A percentile compares a stretch with the other conserved stretches of the same genome.
Conservation (phyloP, 2,113 vertebrate species). For the Syngnathus scovelli region DNA sequence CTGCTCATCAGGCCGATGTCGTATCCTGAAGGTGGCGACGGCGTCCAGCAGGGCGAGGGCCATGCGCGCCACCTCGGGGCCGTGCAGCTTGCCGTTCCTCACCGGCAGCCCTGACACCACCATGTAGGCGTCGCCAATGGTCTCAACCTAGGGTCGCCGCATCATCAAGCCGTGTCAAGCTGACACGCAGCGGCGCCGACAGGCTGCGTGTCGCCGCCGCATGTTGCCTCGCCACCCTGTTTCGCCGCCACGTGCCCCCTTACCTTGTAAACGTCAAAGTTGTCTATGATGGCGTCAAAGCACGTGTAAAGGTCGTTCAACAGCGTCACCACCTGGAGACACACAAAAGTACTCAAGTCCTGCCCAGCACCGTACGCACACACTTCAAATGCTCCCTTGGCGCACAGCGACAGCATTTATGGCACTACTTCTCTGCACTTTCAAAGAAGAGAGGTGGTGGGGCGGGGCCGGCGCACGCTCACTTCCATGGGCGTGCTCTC, state of each 20-base stretch:
- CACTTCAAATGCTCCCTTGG: no score
- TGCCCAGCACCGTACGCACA: no score
- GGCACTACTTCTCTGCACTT: no score
- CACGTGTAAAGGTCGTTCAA: constrained; percentile 95
- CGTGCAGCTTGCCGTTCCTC: constrained; percentile 82
- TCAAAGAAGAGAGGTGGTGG: no score
- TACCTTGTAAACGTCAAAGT: constrained; percentile 97
- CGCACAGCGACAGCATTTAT: no score
- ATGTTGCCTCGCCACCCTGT: not conserved
- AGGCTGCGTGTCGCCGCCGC: no score
- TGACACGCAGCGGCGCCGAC: no score
- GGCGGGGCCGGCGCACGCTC: not conserved
- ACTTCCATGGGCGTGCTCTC: constrained; percentile 94
- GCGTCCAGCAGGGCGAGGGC: constrained; percentile 84
- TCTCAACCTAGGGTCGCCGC: constrained; percentile 80
- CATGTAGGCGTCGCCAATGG: constrained; percentile 95
- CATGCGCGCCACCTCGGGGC: constrained; percentile 86
- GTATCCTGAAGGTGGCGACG: constrained; percentile 83
- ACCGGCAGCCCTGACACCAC: constrained; percentile 90
- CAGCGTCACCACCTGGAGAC: constrained; percentile 83
- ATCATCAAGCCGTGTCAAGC: not conserved
- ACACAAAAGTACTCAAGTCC: no score
- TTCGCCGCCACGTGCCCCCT: not conserved
- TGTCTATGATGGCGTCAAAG: constrained; percentile 94
- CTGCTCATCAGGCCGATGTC: constrained; percentile 79